Base-by-base conservation (phyloP, 1,140 invertebrate genomes). In the Drosophila obscura region DNA sequence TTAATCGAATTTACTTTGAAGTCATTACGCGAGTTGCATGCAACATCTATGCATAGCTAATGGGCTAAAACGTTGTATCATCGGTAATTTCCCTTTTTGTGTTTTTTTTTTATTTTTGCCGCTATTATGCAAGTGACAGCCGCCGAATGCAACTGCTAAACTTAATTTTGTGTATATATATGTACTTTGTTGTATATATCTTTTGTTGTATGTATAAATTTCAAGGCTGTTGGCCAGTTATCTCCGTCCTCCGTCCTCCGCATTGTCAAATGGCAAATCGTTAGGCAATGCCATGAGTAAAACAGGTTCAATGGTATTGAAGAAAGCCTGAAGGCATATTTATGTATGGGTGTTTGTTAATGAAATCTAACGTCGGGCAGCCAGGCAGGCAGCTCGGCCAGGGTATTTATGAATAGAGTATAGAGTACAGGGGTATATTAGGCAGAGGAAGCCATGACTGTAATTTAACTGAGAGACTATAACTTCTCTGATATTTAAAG, bases 241-340 rank as follows among this genome's bases (percentile, higher is more conserved):
- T 69, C 44, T 5, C 15, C 39, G 11, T 16, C 5, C 16, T 16
- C 22, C 22, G 19, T 58, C 26, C 26, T 28, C 26, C 5, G 39
- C 52, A 68, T 55, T 56, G 71, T 57, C 68, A 72, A 73, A 61
- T 73, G 71, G 63, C 71, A 73, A 73, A 11, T 73, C 69, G 56
- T 72, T 72, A 73, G 49, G 58, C 57, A 73, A 63, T n/a, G n/a
- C 39, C 22, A 5, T 13, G 61, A 19, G n/a, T 13, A 48, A 49
- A 73, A 73, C 71, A 56, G 59, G 71, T 73, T 63, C 13, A 31
- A 39, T 13, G 35, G 13, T 51, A 39, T 4, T 2, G 35, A 56
- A 63, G 19, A 63, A 19, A 41, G 51, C 69, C 68, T 16, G 2
- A 11, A 56, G 50, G 51, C 59, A 73, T 50, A 73, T 73, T 73